Conservation (phyloP, 2,797 vertebrate species). For the Clarias laeviceps region DNA sequence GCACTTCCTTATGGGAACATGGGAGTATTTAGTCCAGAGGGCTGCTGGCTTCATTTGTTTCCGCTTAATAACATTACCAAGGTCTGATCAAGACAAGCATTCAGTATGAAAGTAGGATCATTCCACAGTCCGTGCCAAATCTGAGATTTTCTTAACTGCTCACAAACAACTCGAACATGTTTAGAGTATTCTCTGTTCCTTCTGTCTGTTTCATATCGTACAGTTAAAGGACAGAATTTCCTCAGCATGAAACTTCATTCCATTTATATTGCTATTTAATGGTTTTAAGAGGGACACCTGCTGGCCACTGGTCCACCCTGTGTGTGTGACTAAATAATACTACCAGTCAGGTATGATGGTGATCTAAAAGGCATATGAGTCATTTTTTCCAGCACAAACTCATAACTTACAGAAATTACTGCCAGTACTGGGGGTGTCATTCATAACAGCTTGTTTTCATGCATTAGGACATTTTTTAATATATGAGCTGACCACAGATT, state of each 20-base stretch:
- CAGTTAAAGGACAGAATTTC: not conserved
- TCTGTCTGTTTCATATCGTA: not conserved
- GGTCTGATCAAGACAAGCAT: not conserved
- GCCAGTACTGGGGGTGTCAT: not conserved
- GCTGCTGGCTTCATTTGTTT: not conserved
- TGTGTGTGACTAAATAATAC: conserved; percentile 23
- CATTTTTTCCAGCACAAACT: not conserved
- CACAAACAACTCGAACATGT: not conserved
- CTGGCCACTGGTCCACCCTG: not conserved
- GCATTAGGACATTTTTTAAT: not conserved
- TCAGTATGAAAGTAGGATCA: not conserved
- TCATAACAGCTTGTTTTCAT: not conserved
- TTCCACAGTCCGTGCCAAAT: not conserved
- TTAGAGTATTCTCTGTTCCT: not conserved
- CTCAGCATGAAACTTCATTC: not conserved
- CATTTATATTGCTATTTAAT: conserved; percentile 1
- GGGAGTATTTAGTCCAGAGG: not conserved
- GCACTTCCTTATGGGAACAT: conserved; percentile 7
- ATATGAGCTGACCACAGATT: not conserved
- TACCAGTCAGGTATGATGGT: conserved; percentile 25
- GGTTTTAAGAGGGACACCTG: not conserved
- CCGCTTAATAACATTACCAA: conserved; percentile 9
- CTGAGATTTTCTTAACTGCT: conserved; percentile 9
- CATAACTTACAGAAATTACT: not conserved
- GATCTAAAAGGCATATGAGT: not conserved